phyloP scores from a whole-genome alignment of 2,888 invertebrate species.

The Abrostola triplasia region DNA sequence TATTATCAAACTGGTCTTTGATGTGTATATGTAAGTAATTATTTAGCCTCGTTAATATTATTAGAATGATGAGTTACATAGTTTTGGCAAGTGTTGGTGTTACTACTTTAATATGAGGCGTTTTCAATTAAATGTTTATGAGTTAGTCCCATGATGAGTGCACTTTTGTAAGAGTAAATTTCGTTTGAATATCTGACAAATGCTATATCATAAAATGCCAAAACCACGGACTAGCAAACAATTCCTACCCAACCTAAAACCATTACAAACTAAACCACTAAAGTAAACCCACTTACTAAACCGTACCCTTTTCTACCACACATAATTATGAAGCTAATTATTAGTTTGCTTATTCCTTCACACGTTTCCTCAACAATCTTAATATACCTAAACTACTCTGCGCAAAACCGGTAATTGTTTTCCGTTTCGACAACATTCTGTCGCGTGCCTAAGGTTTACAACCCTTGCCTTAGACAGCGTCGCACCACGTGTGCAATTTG shows the following conservation, averaged over 20 bases:
- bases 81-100: no score
- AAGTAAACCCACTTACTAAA: no score
- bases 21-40: background rate
- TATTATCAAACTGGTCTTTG: background rate
- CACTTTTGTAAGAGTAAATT: no score
- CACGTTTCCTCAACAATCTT: background rate
- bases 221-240: no score
- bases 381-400: background rate
- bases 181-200: no score
- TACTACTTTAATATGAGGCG: no score
- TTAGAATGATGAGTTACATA: background rate
- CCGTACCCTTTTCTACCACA: no score
- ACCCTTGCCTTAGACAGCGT: constrained; percentile 29
- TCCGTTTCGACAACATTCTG: constrained; percentile 8
- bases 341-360: background rate
- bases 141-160: no score
- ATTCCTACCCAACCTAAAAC: no score
- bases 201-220: no score
- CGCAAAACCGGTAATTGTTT: constrained; percentile 8
- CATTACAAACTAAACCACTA: no score
- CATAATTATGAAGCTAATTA: background rate
- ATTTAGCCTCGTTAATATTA: background rate
- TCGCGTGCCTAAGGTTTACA: constrained; percentile 11
- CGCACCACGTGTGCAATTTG: constrained; percentile 26
- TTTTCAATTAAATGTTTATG: no score